Conservation (phyloP, 2,888 invertebrate species). For the Mesoligia furuncula region DNA sequence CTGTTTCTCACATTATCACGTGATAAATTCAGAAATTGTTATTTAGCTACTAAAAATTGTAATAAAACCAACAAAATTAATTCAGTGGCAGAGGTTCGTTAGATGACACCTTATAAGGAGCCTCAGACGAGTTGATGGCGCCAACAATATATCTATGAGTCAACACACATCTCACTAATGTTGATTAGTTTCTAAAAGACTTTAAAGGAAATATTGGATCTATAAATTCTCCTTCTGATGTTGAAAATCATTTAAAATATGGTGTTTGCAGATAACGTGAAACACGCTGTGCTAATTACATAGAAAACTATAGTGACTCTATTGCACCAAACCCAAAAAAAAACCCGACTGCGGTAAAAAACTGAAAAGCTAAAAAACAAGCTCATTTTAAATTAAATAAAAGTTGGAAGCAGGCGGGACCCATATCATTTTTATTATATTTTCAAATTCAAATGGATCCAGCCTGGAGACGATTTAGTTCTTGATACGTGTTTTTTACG, state of each 20-base stretch:
- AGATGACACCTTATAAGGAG: constrained; percentile 74
- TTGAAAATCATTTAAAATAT: constrained; percentile 17
- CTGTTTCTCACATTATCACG: constrained; percentile 45
- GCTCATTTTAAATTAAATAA: no score
- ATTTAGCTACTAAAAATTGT: constrained; percentile 62
- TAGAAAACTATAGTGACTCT: constrained; percentile 32
- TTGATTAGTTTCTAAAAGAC: constrained; percentile 67
- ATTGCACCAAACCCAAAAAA: constrained; percentile 65
- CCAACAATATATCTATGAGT: constrained; percentile 77
- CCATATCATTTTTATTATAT: no score
- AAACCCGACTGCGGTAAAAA: no score
- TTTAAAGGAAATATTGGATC: constrained; percentile 61
- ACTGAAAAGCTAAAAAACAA: no score
- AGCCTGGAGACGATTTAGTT: no score
- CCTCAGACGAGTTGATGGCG: constrained; percentile 74
- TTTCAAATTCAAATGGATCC: no score
- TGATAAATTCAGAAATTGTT: constrained; percentile 47
- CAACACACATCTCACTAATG: constrained; percentile 69
- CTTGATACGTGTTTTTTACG: no score
- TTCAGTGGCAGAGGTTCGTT: constrained; percentile 70
- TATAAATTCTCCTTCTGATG: constrained; percentile 52
- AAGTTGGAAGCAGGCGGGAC: no score
- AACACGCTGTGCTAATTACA: constrained; percentile 18
- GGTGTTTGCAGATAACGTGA: constrained; percentile 19
- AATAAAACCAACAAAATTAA: constrained; percentile 65